Base-by-base conservation (phyloP, 2,113 vertebrate genomes). In the Serilophus lunatus region DNA sequence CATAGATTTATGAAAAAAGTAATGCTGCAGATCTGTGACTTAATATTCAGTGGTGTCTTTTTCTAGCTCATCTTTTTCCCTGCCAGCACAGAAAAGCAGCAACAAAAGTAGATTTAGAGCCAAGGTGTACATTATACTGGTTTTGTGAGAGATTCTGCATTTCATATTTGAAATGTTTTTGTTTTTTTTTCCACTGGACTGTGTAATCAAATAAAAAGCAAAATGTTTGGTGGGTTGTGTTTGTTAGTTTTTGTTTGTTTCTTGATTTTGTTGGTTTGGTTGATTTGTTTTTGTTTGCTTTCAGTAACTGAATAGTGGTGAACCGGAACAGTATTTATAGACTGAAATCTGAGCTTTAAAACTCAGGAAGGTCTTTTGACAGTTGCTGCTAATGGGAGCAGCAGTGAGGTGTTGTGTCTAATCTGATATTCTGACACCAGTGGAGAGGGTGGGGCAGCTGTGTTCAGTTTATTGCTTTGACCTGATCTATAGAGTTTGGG, bases 351-450 rank as follows among this genome's bases (percentile, higher is more conserved):
- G 53, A 90, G n/a, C 9, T 78, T 44, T 75, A 10, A 36, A 38
- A 17, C 14, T 26, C 33, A 29, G 64, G 63, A 81, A 74, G 16
- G n/a, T 10, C 36, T 75, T 47, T 44, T 65, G 31, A 5, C 68
- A 57, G 1, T 1, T 81, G 20, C 56, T 50, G 35, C 29, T 40
- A 2, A 6, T 6, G 50, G 49, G n/a, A 70, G 31, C 24, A 51
- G 50, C 26, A 44, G 36, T 17, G 42, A 47, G 3, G 12, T 49
- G 36, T 1, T 7, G 5, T 33, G 23, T 45, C 49, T 53, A 12
- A 31, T 8, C 15, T 1, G 1, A 23, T 36, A 18, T 12, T 53
- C 10, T 23, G 29, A 64, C 12, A 44, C 1, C 1, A 1, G 2
- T 9, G 12, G 6, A 17, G 63, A 54, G 35, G 8, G 40, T 45